phyloP scores from a whole-genome alignment of 1,140 invertebrate species.

The Melitaea cinxia region DNA sequence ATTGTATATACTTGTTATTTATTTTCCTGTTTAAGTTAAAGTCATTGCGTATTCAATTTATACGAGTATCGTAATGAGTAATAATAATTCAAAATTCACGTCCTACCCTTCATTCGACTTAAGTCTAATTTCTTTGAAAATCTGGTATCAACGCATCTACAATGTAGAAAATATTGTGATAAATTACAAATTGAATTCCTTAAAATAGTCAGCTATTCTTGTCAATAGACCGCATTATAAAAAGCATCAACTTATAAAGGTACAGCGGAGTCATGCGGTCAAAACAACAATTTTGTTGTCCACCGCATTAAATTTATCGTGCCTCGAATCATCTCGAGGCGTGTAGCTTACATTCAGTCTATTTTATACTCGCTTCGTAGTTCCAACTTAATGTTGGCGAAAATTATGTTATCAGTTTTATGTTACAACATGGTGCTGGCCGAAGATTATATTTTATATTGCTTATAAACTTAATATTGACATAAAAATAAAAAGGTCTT shows the following conservation, averaged over 20 bases:
- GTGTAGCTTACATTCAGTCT: slow-evolving; percentile 72
- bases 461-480: background rate
- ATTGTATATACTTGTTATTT: too few species aligned
- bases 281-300: slow-evolving; percentile 80
- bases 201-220: slow-evolving; percentile 16
- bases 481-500: too few species aligned
- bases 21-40: too few species aligned
- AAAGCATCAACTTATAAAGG: slow-evolving; percentile 56
- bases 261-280: slow-evolving; percentile 60
- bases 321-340: slow-evolving; percentile 72
- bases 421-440: slow-evolving; percentile 3
- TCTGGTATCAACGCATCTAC: background rate
- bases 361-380: slow-evolving; percentile 44
- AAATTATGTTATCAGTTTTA: slow-evolving; percentile 35
- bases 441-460: background rate
- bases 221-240: slow-evolving; percentile 64
- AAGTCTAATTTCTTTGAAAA: background rate
- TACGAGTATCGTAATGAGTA: too few species aligned
- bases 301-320: slow-evolving; percentile 77
- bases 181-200: slow-evolving; percentile 4
- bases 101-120: too few species aligned
- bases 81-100: too few species aligned
- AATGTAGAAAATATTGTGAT: background rate
- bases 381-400: slow-evolving; percentile 30
- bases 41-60: too few species aligned